These are phyloP conservation scores for Notocelia uddmanniana DNA, from an alignment of 2,888 invertebrate genomes.

Conservation along the genomic window DNA sequence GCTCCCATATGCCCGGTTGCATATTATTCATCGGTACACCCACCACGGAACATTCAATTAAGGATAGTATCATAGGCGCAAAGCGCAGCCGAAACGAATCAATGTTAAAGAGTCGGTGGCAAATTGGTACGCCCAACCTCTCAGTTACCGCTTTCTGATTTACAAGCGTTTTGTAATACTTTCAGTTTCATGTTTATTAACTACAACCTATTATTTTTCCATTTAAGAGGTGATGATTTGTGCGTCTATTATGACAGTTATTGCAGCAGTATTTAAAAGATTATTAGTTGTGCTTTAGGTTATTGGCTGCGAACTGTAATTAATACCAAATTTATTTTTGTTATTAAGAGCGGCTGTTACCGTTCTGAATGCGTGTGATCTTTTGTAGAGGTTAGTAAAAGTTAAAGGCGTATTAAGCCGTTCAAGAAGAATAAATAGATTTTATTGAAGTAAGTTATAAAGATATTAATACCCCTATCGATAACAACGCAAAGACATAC, in stretches of 20 bases:
- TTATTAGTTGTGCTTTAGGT: constrained; percentile 34
- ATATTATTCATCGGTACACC: constrained; percentile 39
- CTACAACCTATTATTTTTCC: constrained; percentile 46
- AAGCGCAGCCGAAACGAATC: constrained; percentile 62
- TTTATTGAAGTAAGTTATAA: not conserved
- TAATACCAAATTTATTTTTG: constrained; percentile 31
- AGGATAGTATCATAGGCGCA: constrained; percentile 50
- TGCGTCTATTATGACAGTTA: constrained; percentile 42
- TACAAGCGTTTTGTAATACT: constrained; percentile 56
- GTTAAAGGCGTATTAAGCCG: not conserved
- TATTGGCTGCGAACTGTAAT: constrained; percentile 28
- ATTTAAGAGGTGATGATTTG: constrained; percentile 45
- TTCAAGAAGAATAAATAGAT: not conserved
- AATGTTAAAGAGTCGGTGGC: constrained; percentile 60
- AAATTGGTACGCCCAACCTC: constrained; percentile 64
- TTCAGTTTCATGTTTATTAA: constrained; percentile 46
- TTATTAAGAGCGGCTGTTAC: constrained; percentile 13
- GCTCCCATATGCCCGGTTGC: constrained; percentile 31
- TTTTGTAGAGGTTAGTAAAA: not conserved
- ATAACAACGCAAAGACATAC: constrained; percentile 28
- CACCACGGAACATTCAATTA: constrained; percentile 57
- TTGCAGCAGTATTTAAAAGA: constrained; percentile 37
- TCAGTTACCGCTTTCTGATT: constrained; percentile 54
- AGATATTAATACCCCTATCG: constrained; percentile 15
- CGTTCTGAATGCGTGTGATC: not conserved